Evolutionary conservation across 2,888 invertebrate species (phyloP), one percentile per base, ranked within the genome.

Genomic region (Melangyna quadrimaculata): DNA sequence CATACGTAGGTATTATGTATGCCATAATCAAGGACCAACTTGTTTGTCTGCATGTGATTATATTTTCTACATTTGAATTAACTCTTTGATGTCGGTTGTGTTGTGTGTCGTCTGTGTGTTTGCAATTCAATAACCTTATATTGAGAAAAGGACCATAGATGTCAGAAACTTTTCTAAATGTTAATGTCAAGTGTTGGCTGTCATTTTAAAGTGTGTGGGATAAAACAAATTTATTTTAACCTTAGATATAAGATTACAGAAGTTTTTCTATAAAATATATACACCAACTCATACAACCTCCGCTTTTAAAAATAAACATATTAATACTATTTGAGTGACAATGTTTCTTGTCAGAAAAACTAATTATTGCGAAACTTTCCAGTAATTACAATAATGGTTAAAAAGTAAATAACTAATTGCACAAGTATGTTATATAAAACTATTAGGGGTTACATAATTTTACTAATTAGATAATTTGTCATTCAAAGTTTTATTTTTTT

Each of bases 41-140:
- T 78, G 17, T 10, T 19, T 35, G 1, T 32, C 9, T 9, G 10
- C 48, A 4, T 32, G 7, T 29, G 3, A 7, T 2, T 17, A 19
- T 3, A 27, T 71, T 65, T 17, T 63, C 71, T 71, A 37, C 27
- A 78, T 71, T n/a, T 48, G 45, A 32, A 63, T 53, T 70, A 27
- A 27, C 45, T 45, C 24, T 71, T 71, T 70, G 22, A 24, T 17
- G 40, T 32, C 32, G 55, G 55, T 27, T 24, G 24, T 7, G 6
- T 5, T 53, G 4, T n/a, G 19, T 55, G 17, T 55, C 1, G 12
- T 19, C 1, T 55, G 1, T 32, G 8, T 55, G 3, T 19, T 1
- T 19, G 4, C 3, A 22, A 22, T 0, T 48, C 12, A 24, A 37
- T 14, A 53, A 17, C 4, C 10, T 9, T 45, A 27, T 6, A 61